phyloP scores from a whole-genome alignment of 2,888 invertebrate species.

The Mesorhabditis spiculigera region DNA sequence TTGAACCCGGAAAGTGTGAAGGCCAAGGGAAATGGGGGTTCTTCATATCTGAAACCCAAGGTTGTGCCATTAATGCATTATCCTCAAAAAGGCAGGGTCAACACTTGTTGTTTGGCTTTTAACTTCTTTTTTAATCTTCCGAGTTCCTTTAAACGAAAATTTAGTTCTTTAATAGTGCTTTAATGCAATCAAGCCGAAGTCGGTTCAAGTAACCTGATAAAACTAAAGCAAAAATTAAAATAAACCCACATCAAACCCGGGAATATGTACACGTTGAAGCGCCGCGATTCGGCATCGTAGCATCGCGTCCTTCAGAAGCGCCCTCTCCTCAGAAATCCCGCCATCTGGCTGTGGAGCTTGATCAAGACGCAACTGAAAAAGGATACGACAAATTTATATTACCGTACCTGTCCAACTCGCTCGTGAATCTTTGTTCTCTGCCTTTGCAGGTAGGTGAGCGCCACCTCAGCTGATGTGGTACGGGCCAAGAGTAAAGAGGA shows the following conservation, averaged over 20 bases:
- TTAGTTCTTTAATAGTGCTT: no score
- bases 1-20: no score
- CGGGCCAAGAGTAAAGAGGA: conserved; percentile 33
- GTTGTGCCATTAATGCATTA: no score
- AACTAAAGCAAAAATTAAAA: background rate
- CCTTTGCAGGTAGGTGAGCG: conserved; percentile 25
- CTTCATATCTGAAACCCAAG: no score
- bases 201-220: no score
- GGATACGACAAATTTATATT: no score
- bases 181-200: no score
- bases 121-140: no score
- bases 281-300: conserved; percentile 20
- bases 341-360: background rate
- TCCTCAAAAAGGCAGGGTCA: no score
- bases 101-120: no score
- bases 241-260: conserved; percentile 21
- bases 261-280: conserved; percentile 20
- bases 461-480: conserved; percentile 29
- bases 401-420: conserved; percentile 20
- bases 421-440: conserved; percentile 32
- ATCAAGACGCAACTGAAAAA: background rate
- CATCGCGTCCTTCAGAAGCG: conserved; percentile 22
- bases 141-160: no score
- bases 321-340: conserved; percentile 15
- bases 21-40: no score